phyloP scores from a whole-genome alignment of 2,888 invertebrate species.

The Willowsia nigromaculata region DNA sequence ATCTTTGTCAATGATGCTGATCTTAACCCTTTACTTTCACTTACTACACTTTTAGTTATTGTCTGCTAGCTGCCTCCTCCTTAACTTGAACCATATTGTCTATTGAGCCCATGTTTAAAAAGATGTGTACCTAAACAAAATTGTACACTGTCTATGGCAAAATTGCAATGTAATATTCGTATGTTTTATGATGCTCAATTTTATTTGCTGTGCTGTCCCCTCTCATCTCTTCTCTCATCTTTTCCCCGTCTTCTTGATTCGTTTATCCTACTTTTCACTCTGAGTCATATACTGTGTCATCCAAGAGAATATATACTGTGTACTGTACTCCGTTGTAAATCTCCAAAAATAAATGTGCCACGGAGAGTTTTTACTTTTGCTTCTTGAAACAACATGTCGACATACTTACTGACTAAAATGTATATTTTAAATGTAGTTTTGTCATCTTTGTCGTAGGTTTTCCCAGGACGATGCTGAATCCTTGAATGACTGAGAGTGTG shows the following conservation, averaged over 20 bases:
- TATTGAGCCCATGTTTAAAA: neutral
- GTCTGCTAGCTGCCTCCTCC: neutral
- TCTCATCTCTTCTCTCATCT: neutral
- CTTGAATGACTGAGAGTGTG: no score
- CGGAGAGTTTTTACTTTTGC: neutral
- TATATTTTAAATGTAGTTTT: no score
- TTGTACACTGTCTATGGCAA: neutral
- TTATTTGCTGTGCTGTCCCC: neutral
- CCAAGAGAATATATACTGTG: neutral
- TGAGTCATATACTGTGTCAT: neutral
- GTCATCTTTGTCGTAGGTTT: no score
- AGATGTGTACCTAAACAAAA: neutral
- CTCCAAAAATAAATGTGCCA: neutral
- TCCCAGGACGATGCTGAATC: no score
- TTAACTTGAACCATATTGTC: neutral
- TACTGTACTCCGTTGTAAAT: neutral
- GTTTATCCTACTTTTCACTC: constrained; percentile 63
- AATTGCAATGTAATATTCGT: neutral
- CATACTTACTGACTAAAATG: neutral
- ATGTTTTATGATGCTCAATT: neutral
- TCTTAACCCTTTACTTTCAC: neutral
- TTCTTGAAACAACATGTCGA: neutral
- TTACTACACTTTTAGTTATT: constrained; percentile 9
- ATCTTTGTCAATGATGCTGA: constrained; percentile 4
- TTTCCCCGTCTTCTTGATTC: constrained; percentile 27